Percentiles rank a stretch among this genome's conserved stretches.
Evolutionary conservation across 2,888 invertebrate species (phyloP).

Genomic region (Hyalella azteca): DNA sequence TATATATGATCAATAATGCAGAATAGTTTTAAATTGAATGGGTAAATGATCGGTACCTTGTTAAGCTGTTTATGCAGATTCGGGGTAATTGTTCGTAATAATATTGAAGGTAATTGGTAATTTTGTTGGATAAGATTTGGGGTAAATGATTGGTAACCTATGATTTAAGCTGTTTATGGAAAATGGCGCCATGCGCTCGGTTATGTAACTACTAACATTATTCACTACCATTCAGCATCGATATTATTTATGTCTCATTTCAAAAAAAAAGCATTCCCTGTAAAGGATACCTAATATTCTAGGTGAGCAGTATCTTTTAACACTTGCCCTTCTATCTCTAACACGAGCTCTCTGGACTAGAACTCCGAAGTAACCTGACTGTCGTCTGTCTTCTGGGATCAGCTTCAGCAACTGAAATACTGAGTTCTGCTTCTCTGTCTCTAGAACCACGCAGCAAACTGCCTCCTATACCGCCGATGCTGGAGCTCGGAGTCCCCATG

Average conservation of each 20-base stretch:
- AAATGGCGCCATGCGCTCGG: not conserved
- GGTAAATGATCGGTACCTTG: too few relatives aligned
- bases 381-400: constrained; percentile 35
- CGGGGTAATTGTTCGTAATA: too few relatives aligned
- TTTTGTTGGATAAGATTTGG: too few relatives aligned
- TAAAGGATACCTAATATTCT: not conserved
- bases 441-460: not conserved
- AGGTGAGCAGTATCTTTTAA: not conserved
- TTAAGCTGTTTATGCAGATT: too few relatives aligned
- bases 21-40: too few relatives aligned
- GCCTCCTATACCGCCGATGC: constrained; percentile 11
- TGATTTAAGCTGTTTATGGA: not conserved
- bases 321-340: not conserved
- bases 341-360: constrained; percentile 35
- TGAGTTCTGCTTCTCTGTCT: not conserved
- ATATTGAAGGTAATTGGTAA: too few relatives aligned
- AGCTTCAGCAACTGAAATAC: not conserved
- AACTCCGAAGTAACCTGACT: constrained; percentile 14
- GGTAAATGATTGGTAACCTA: not conserved
- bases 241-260: too few relatives aligned
- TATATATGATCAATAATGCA: too few relatives aligned
- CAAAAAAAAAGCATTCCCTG: not conserved
- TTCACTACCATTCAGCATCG: too few relatives aligned
- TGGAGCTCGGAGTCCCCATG: not conserved
- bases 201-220: not conserved